A percentile compares a stretch with the other conserved stretches of the same genome.
These are phyloP conservation scores for Onthophagus sagittarius DNA, from an alignment of 2,888 invertebrate genomes.

Conservation along the genomic window DNA sequence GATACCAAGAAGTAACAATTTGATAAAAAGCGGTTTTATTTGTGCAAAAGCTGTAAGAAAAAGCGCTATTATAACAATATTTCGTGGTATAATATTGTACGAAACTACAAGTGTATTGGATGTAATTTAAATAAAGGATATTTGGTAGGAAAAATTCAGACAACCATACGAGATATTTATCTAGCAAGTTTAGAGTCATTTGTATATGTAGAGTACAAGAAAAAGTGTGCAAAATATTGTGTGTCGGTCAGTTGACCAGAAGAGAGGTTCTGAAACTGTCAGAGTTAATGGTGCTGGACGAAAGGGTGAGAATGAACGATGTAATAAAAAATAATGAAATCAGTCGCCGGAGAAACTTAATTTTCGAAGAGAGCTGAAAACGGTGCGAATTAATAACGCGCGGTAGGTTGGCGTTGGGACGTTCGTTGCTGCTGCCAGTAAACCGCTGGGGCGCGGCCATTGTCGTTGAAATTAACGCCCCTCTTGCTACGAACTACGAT, in stretches of 20 bases:
- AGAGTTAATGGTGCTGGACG: background rate
- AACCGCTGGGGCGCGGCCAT: background rate
- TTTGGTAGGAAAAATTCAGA: too few relatives aligned
- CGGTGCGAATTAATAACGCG: constrained; percentile 11
- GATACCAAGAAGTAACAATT: too few relatives aligned
- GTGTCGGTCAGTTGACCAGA: background rate
- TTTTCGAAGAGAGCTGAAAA: constrained; percentile 12
- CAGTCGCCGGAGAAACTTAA: constrained; percentile 10
- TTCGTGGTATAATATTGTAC: too few relatives aligned
- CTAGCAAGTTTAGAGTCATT: too few relatives aligned
- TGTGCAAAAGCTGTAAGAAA: too few relatives aligned
- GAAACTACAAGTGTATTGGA: too few relatives aligned
- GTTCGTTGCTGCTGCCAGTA: background rate
- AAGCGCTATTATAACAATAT: too few relatives aligned
- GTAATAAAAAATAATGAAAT: constrained; percentile 13
- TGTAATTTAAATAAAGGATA: too few relatives aligned
- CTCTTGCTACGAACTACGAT: background rate
- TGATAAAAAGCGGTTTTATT: too few relatives aligned
- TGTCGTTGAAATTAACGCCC: constrained; percentile 10
- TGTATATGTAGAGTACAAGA: too few relatives aligned
- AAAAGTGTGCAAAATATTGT: background rate
- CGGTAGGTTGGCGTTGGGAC: background rate
- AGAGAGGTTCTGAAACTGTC: background rate
- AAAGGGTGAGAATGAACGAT: background rate
- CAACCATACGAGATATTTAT: too few relatives aligned